A percentile compares a stretch with the other conserved stretches of the same genome.
phyloP scores from a whole-genome alignment of 2,113 vertebrate species.

The Erinaceus europaeus region DNA sequence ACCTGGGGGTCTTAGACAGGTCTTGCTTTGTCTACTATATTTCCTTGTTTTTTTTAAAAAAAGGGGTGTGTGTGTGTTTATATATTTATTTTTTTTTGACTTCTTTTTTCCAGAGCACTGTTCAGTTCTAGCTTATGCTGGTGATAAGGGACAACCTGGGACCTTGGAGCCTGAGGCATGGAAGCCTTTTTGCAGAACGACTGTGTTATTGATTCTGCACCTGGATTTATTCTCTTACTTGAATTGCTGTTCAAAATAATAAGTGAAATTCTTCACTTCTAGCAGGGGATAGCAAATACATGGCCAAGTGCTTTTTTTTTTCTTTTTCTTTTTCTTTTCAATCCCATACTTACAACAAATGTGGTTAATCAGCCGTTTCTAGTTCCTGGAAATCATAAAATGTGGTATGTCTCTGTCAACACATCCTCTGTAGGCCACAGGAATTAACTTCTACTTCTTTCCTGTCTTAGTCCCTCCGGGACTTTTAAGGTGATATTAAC shows the following conservation, averaged over 20 bases:
- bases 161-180: too few relatives aligned
- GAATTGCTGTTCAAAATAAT: not conserved
- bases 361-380: not conserved
- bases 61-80: too few relatives aligned
- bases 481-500: not conserved
- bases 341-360: not conserved
- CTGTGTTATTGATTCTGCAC: too few relatives aligned
- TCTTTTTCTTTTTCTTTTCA: not conserved
- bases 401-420: not conserved
- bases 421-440: not conserved
- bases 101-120: too few relatives aligned
- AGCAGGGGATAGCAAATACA: not conserved
- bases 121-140: too few relatives aligned
- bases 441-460: not conserved
- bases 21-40: not conserved
- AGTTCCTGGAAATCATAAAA: slow-evolving; percentile 23
- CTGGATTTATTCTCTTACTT: not conserved
- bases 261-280: slow-evolving; percentile 1
- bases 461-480: not conserved
- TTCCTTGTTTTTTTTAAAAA: too few relatives aligned
- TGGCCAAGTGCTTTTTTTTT: not conserved
- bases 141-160: too few relatives aligned
- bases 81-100: too few relatives aligned
- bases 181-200: too few relatives aligned
- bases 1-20: not conserved